Percentiles rank a stretch among this genome's conserved stretches.
phyloP scores from a whole-genome alignment of 37 sponge, comb jelly and placozoan genomes.

The Theonella swinhoei region DNA sequence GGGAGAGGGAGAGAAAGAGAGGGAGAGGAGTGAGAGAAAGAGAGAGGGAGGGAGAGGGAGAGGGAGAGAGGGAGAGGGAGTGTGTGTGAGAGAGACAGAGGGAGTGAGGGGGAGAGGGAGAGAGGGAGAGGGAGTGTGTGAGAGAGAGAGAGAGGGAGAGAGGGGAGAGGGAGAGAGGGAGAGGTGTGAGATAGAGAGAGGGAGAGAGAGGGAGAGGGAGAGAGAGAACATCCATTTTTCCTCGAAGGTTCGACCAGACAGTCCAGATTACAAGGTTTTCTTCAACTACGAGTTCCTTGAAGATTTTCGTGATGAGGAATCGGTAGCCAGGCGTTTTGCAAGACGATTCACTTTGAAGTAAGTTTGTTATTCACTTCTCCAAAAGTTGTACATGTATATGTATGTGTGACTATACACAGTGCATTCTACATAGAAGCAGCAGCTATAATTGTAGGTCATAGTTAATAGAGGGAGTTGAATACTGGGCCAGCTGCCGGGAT shows the following conservation, averaged over 20 bases:
- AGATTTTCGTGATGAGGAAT: slow-evolving; percentile 43
- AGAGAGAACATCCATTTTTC: background rate
- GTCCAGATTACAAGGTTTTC: slow-evolving; percentile 38
- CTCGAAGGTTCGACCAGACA: slow-evolving; percentile 30
- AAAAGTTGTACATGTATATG: no score
- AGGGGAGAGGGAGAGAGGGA: background rate
- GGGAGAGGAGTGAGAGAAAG: background rate
- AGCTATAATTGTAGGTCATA: background rate
- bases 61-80: background rate
- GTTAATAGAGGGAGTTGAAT: background rate
- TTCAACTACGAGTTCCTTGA: slow-evolving; percentile 81
- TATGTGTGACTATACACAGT: no score
- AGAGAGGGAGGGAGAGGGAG: background rate
- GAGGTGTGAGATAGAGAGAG: slow-evolving; percentile 6
- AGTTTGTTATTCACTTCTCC: background rate
- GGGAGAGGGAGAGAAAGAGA: background rate
- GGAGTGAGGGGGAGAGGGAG: background rate
- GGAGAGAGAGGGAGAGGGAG: background rate
- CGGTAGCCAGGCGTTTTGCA: background rate
- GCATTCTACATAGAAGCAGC: background rate
- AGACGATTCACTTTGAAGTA: background rate
- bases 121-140: background rate
- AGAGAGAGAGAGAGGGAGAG: slow-evolving; percentile 11
- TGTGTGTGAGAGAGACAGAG: slow-evolving; percentile 6
- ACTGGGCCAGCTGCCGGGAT: background rate